Evolutionary conservation across 2,113 vertebrate genomes (phyloP).

Genomic region (Cochlearius cochlearius): DNA sequence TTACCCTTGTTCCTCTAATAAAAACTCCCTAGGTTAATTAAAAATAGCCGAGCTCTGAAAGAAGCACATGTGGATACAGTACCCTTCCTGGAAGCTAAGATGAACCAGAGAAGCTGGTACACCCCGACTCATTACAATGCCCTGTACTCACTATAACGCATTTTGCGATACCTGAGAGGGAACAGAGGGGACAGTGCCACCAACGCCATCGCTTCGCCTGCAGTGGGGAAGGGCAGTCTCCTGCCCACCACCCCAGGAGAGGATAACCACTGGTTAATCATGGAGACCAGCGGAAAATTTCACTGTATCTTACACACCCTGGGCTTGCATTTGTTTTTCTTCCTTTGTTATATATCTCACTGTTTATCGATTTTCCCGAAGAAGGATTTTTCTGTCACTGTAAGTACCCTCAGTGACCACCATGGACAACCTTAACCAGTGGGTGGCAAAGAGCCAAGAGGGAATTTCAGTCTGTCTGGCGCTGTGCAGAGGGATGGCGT

Average conservation of each 20-base stretch:
- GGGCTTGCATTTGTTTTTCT: neutral
- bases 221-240: neutral
- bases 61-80: neutral
- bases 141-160: accelerated
- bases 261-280: neutral
- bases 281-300: neutral
- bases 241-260: neutral
- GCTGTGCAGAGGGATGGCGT: neutral
- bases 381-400: neutral
- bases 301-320: neutral
- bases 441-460: neutral
- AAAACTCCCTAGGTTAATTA: neutral
- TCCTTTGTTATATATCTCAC: neutral
- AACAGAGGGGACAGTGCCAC: neutral
- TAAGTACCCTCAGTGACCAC: neutral
- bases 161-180: neutral
- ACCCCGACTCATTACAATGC: accelerated
- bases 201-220: accelerated
- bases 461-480: neutral
- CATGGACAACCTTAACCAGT: neutral
- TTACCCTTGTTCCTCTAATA: neutral
- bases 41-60: neutral
- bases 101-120: accelerated
- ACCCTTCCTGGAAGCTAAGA: neutral
- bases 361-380: neutral